Percentiles rank a stretch among this genome's conserved stretches.
Evolutionary conservation across 1,140 invertebrate species (phyloP).

Genomic region (Polypedilum pembai): DNA sequence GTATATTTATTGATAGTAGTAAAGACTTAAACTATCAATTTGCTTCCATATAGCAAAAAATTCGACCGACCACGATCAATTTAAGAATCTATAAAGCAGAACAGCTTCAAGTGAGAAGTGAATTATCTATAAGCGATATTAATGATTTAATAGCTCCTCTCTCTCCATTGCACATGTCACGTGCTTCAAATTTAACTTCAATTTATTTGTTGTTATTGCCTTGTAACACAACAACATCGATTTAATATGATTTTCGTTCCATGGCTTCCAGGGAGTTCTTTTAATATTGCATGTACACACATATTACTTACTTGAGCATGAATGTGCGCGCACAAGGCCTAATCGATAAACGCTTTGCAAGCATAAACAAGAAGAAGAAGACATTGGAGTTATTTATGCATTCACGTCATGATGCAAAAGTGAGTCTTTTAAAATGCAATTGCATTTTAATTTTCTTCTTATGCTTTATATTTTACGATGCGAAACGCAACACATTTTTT

Average conservation of each 20-base stretch:
- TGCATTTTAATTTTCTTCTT: too few relatives aligned
- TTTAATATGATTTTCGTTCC: slow-evolving; percentile 7
- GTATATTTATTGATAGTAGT: not conserved
- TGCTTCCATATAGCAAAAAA: not conserved
- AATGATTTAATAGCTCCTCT: slow-evolving; percentile 14
- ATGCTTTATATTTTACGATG: too few relatives aligned
- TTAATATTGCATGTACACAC: slow-evolving; percentile 7
- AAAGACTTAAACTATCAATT: slow-evolving; percentile 7
- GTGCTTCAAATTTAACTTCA: slow-evolving; percentile 26
- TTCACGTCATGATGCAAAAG: too few relatives aligned
- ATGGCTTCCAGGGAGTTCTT: slow-evolving; percentile 15
- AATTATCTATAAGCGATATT: slow-evolving; percentile 26
- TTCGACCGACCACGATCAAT: too few relatives aligned
- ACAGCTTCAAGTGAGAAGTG: slow-evolving; percentile 13
- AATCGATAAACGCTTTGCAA: too few relatives aligned
- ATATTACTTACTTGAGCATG: too few relatives aligned
- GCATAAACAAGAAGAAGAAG: too few relatives aligned
- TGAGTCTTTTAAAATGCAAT: too few relatives aligned
- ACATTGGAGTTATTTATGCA: too few relatives aligned
- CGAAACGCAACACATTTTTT: too few relatives aligned
- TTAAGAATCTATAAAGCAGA: not conserved
- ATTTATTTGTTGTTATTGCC: slow-evolving; percentile 10
- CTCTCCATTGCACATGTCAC: not conserved
- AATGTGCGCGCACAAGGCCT: too few relatives aligned
- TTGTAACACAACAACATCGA: not conserved